Evolutionary conservation across 1,140 invertebrate genomes (phyloP).

Genomic region (Grapholita molesta): DNA sequence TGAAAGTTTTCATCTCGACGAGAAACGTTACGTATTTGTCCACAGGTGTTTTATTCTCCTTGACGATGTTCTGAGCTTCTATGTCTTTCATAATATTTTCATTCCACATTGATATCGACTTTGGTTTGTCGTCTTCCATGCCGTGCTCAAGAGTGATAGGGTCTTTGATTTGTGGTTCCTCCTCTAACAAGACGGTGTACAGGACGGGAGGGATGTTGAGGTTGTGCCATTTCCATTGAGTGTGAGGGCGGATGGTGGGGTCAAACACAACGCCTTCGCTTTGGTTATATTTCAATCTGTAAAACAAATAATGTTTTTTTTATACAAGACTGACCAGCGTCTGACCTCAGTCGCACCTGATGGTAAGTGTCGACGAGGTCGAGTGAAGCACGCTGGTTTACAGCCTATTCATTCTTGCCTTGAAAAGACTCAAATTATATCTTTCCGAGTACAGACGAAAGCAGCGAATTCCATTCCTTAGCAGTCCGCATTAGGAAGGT

Average conservation of each 20-base stretch:
- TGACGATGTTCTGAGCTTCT: neutral
- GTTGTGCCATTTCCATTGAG: conserved; percentile 11
- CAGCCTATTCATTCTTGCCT: too few relatives aligned
- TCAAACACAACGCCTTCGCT: conserved; percentile 10
- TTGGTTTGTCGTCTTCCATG: neutral
- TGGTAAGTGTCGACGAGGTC: neutral
- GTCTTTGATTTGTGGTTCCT: neutral
- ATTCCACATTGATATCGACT: neutral
- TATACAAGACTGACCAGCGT: too few relatives aligned
- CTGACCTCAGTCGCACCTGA: neutral
- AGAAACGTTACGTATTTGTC: neutral
- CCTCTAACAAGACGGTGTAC: neutral
- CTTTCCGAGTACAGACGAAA: too few relatives aligned
- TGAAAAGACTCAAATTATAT: too few relatives aligned
- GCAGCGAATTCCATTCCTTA: too few relatives aligned
- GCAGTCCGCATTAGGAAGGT: too few relatives aligned
- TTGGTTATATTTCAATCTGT: conserved; percentile 14
- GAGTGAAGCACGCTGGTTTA: too few relatives aligned
- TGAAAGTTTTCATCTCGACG: conserved; percentile 9
- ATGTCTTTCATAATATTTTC: neutral
- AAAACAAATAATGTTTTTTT: too few relatives aligned
- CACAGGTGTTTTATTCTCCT: neutral
- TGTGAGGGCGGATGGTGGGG: neutral
- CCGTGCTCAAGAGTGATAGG: neutral
- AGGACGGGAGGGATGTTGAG: neutral